phyloP scores from a whole-genome alignment of 2,888 invertebrate genomes.

The Tinea semifulvella region DNA sequence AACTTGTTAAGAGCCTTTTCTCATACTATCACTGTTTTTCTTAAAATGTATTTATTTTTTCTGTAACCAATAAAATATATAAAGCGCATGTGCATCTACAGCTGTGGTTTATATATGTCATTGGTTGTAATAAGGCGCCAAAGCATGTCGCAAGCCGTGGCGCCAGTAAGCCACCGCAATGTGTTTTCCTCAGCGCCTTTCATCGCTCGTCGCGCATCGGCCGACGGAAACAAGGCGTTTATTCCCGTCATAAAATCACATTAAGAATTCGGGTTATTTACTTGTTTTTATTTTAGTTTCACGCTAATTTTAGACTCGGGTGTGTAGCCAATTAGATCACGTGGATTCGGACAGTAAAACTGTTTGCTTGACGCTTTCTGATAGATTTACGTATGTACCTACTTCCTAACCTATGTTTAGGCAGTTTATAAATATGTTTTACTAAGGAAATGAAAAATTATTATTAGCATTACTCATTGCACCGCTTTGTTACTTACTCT shows the following conservation, averaged over 20 bases:
- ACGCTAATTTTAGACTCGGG: slow-evolving; percentile 61
- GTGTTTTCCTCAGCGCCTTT: slow-evolving; percentile 62
- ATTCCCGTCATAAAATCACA: slow-evolving; percentile 67
- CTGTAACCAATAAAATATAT: too few relatives aligned
- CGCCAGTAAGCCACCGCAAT: slow-evolving; percentile 29
- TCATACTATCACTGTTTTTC: too few relatives aligned
- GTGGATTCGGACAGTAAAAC: slow-evolving; percentile 32
- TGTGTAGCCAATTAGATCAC: slow-evolving; percentile 59
- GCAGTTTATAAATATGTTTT: too few relatives aligned
- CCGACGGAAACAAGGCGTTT: slow-evolving; percentile 67
- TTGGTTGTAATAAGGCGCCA: too few relatives aligned
- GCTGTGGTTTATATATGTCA: too few relatives aligned
- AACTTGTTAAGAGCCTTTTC: too few relatives aligned
- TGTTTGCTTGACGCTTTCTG: slow-evolving; percentile 8
- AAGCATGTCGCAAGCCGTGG: slow-evolving; percentile 41
- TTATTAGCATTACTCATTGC: too few relatives aligned
- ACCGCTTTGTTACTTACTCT: too few relatives aligned
- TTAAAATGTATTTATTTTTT: too few relatives aligned
- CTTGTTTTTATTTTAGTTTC: slow-evolving; percentile 64
- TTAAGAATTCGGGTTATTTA: slow-evolving; percentile 67
- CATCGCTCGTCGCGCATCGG: slow-evolving; percentile 63
- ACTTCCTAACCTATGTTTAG: slow-evolving; percentile 3
- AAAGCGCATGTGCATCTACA: too few relatives aligned
- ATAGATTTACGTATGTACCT: slow-evolving; percentile 3
- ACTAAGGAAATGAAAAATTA: too few relatives aligned